Percentiles rank a stretch among this genome's conserved stretches.
Conservation (phyloP, 2,888 invertebrate genomes). For the Amiota communis region DNA sequence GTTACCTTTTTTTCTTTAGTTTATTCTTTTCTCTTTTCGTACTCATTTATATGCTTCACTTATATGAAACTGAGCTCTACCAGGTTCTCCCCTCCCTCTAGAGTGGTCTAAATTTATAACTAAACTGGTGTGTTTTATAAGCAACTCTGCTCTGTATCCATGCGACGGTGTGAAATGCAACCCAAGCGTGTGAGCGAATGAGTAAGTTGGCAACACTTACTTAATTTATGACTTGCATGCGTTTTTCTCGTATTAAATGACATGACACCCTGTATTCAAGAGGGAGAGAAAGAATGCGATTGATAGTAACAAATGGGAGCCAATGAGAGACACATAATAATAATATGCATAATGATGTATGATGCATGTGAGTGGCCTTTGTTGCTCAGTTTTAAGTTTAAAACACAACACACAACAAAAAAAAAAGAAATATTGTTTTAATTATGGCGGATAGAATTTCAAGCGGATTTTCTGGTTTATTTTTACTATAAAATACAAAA, state of each 20-base stretch:
- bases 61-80: neutral
- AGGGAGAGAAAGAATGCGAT: too few species aligned
- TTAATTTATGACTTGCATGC: conserved; percentile 27
- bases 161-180: neutral
- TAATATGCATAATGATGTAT: neutral
- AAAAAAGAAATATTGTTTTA: conserved; percentile 2
- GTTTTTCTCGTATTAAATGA: conserved; percentile 26
- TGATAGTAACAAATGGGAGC: too few species aligned
- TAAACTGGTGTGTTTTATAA: neutral
- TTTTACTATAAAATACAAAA: neutral
- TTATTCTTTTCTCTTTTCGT: neutral
- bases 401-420: neutral
- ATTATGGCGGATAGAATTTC: neutral
- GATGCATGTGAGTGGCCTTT: neutral
- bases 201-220: conserved; percentile 24
- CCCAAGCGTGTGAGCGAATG: conserved; percentile 27
- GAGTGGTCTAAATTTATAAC: neutral
- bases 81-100: neutral
- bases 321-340: too few species aligned
- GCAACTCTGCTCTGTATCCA: neutral
- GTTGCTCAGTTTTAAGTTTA: neutral
- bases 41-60: neutral
- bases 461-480: neutral
- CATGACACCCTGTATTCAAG: neutral
- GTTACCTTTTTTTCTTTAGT: neutral